Conservation (phyloP, 2,113 vertebrate species). For the Mormyrus iriodes region DNA sequence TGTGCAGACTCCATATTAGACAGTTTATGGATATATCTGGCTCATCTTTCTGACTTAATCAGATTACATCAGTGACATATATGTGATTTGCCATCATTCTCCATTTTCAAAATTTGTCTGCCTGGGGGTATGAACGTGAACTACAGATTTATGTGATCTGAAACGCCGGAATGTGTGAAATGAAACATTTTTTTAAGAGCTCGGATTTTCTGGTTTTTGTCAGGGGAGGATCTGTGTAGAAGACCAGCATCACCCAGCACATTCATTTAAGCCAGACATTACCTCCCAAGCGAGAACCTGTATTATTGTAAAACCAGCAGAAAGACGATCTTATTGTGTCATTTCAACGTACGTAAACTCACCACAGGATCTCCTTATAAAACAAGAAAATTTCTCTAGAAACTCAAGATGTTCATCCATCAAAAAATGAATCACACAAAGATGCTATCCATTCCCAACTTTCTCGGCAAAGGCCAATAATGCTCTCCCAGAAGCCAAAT, state of each 20-base stretch:
- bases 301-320: background rate
- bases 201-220: background rate
- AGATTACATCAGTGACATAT: background rate
- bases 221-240: background rate
- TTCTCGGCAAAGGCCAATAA: background rate
- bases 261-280: background rate
- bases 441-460: background rate
- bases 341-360: background rate
- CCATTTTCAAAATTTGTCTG: background rate
- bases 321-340: background rate
- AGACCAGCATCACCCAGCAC: background rate
- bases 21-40: background rate
- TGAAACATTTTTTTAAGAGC: background rate
- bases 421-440: background rate
- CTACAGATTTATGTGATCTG: background rate
- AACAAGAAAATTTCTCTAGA: background rate
- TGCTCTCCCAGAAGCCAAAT: background rate
- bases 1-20: background rate
- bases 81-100: constrained; percentile 1
- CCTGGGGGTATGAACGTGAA: background rate
- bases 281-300: background rate
- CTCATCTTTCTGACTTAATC: background rate
- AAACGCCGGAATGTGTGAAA: background rate
- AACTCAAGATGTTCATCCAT: background rate
- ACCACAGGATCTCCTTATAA: background rate